Base-by-base conservation (phyloP, 2,888 invertebrate genomes). In the Ectemnius lituratus region DNA sequence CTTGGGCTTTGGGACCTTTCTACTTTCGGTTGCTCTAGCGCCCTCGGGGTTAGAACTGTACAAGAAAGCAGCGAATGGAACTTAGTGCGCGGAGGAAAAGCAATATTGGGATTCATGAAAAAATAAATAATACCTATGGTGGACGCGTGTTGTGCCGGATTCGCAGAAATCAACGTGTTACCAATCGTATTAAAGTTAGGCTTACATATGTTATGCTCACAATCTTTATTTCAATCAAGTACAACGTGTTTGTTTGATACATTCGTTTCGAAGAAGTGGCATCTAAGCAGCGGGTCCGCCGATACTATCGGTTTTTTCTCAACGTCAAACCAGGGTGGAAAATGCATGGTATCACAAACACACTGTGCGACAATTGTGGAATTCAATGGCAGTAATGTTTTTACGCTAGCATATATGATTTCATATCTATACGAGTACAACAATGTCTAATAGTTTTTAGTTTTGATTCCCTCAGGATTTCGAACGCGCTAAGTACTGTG, bases 181-280 rank as follows among this genome's bases (percentile, higher is more conserved):
- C 37, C 37, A 37, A 37, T 37, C 37, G 37, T 11, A 85, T 82
- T 83, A 76, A 84, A 83, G 76, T 83, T 82, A 87, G 84, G 84
- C 85, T 84, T 83, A 79, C 79, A 78, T 85, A 78, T 85, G 77
- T 82, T 76, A 84, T 80, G 86, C 80, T 85, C 77, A 88, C 80
- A 86, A 82, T 80, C 84, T 88, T 89, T 89, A 88, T 88, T 88
- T 87, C 83, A 88, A 69, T 82, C 78, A 84, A 84, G 78, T 88
- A 88, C 88, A 88, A 88, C 85, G 85, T 86, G 79, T 16, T 52
- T 14, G 52, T 16, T 11, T 52, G 16, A 84, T 82, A 87, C 87
- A 88, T 83, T 82, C 78, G 70, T 65, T 75, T 70, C 75, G 82
- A 71, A 76, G 78, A 76, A 84, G 83, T 75, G 67, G 77, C 82